Percentiles rank a stretch among this genome's conserved stretches.
Evolutionary conservation across 2,888 invertebrate genomes (phyloP).

Genomic region (Synanthedon vespiformis): DNA sequence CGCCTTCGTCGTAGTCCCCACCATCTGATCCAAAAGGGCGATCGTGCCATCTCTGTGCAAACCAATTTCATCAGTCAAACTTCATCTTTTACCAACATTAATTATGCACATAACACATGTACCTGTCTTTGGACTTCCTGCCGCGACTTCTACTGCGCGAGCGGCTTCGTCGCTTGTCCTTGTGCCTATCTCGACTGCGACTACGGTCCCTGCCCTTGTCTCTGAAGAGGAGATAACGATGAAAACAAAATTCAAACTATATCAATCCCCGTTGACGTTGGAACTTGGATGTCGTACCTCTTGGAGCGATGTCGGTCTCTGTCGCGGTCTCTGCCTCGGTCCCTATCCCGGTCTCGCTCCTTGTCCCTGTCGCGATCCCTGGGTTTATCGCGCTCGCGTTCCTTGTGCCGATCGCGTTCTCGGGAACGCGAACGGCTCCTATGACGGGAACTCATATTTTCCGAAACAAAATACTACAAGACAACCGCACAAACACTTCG

Average conservation of each 20-base stretch:
- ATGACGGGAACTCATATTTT: constrained; percentile 66
- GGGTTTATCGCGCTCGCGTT: constrained; percentile 25
- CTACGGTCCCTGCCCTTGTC: constrained; percentile 19
- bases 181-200: constrained; percentile 37
- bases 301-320: constrained; percentile 38
- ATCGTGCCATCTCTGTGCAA: constrained; percentile 56
- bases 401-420: constrained; percentile 40
- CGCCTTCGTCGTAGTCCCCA: constrained; percentile 63
- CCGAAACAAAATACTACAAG: too few species aligned
- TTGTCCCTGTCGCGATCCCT: constrained; percentile 31
- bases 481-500: too few species aligned
- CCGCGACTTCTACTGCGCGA: constrained; percentile 45
- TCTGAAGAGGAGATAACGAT: neutral
- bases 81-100: neutral
- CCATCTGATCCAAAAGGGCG: constrained; percentile 64
- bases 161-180: constrained; percentile 42
- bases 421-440: constrained; percentile 51
- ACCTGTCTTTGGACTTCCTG: constrained; percentile 63
- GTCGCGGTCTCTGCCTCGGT: constrained; percentile 42
- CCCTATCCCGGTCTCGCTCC: constrained; percentile 24
- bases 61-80: too few species aligned
- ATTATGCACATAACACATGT: neutral
- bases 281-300: constrained; percentile 31
- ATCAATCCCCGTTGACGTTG: constrained; percentile 24
- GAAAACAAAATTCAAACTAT: too few species aligned